Evolutionary conservation across 2,888 invertebrate genomes (phyloP), one percentile per base, ranked within the genome.

Genomic region (Dendrolimus pini): DNA sequence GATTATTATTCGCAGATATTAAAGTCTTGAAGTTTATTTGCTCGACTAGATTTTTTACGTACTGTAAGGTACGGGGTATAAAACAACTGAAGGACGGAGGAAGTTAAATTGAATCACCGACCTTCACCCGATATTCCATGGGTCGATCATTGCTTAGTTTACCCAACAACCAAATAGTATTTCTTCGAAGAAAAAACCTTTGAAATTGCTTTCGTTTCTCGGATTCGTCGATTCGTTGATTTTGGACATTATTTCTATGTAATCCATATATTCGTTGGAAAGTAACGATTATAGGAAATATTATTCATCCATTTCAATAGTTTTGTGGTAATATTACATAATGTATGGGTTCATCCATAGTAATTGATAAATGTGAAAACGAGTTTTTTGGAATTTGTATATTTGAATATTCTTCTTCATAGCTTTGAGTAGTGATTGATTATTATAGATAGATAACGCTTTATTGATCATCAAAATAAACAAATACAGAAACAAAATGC

Each of bases 91-190:
- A 12, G 47, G 58, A 59, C 61, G 60, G 65, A 60, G 56, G 63
- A 69, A 75, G 72, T 10, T 47, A 9, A 64, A 63, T 71, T 80
- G 78, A 80, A 71, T 79, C 78, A 79, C 72, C 72, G 82, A 67
- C 83, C 82, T 82, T 78, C 72, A 72, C 65, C 67, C 59, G 65
- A 58, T 41, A 30, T 30, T 58, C 54, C 52, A 41, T 58, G 55
- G 47, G 18, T 55, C 55, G 54, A 54, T 56, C 56, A 62, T 64
- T 59, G 60, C 47, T 47, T 47, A 47, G 47, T 12, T 47, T 6
- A 61, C n/a, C 30, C 52, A 14, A 57, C 55, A 60, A 54, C 58
- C 54, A 59, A 14, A 59, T 53, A 56, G 60, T 56, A 54, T 53
- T 55, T 55, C 54, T 66, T 67, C 64, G 61, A 56, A 59, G 67